Base-by-base conservation (phyloP, 2,888 invertebrate genomes). In the Limnephilus lunatus region DNA sequence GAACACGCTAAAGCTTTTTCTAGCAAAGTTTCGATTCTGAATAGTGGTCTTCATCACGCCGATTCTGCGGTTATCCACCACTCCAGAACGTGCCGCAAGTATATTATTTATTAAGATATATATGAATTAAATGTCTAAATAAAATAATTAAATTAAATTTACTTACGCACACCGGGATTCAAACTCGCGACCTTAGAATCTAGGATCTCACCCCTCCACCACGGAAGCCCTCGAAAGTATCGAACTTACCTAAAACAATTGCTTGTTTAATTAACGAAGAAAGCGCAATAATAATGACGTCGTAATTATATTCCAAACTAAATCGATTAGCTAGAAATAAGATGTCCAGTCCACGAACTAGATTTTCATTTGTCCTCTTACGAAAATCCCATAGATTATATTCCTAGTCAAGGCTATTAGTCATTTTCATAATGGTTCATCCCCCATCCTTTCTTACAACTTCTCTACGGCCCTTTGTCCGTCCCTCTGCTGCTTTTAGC, bases 371-470 rank as follows among this genome's bases (percentile, higher is more conserved):
- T 68, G 68, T 68, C 68, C 68, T 68, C 68, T 68, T 68, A 68
- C 7, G 68, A 68, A n/a, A 68, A 68, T 68, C n/a, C 68, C 9
- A 25, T 68, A 68, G 68, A 68, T 68, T 68, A 68, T 68, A 68
- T 68, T 68, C 68, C 68, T 68, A 88, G 89, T 80, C 35, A 19
- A 39, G 87, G 86, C 93, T 92, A 93, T 93, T 93, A 92, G 92
- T 92, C 92, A 92, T 92, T 86, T 92, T 92, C 92, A 93, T 93
- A 92, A 93, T 92, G 88, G 88, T 87, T 90, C 85, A 82, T 91
- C 81, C 91, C 87, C 53, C 35, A 53, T 35, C 91, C 91, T 91
- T 53, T 83, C 90, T 85, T 92, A 89, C 90, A 83, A 31, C 92
- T 91, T 53, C 88, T 89, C 90, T 88, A 83, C 31, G 44, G 86